A percentile compares a stretch with the other conserved stretches of the same genome.
Conservation (phyloP, 2,113 vertebrate genomes). For the Noctilio leporinus region DNA sequence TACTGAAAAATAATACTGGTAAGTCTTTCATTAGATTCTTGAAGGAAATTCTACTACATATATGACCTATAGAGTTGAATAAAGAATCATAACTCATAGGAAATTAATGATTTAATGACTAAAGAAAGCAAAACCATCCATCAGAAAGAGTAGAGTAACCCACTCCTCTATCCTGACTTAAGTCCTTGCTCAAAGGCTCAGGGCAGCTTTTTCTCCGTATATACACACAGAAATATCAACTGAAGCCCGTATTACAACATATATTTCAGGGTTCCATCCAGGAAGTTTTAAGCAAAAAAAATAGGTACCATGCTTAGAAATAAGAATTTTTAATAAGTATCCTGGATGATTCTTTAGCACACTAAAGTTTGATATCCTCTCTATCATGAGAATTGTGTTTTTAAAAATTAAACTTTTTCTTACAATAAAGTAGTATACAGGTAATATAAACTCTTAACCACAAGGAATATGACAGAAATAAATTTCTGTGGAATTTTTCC, state of each 20-base stretch:
- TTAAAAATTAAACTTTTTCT: not conserved
- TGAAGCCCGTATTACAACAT: not conserved
- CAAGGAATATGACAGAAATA: not conserved
- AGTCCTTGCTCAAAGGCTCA: not conserved
- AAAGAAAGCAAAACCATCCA: not conserved
- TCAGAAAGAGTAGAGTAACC: not conserved
- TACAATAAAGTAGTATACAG: not conserved
- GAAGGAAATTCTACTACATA: not conserved
- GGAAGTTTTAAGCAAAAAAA: slow-evolving; percentile 8
- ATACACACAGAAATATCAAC: not conserved
- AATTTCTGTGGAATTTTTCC: not conserved
- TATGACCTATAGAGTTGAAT: not conserved
- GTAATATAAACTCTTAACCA: not conserved
- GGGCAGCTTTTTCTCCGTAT: not conserved
- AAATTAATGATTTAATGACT: not conserved
- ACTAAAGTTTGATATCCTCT: not conserved
- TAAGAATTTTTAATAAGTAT: not conserved
- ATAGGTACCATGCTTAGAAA: not conserved
- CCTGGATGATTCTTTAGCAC: not conserved
- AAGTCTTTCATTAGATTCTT: not conserved
- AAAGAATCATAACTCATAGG: not conserved
- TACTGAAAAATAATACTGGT: not conserved
- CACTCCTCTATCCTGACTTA: not conserved
- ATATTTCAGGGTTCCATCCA: not conserved
- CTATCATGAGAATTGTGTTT: not conserved